Conservation (phyloP, 2,888 invertebrate species). For the Horisme vitalbata region DNA sequence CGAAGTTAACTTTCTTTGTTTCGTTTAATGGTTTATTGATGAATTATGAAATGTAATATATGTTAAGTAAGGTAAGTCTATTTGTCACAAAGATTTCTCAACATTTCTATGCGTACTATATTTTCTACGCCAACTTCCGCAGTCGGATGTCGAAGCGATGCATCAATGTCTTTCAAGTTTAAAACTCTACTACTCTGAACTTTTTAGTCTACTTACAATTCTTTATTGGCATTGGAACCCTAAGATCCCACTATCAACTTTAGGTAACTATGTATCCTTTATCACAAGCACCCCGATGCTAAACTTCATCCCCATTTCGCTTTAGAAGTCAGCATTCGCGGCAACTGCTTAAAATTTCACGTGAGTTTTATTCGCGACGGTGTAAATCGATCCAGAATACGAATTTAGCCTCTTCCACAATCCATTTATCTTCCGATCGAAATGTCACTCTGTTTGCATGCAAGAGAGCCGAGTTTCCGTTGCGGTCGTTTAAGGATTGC, state of each 20-base stretch:
- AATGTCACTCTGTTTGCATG: slow-evolving; percentile 34
- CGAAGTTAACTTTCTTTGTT: slow-evolving; percentile 24
- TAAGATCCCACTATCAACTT: slow-evolving; percentile 1
- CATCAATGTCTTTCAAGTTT: slow-evolving; percentile 20
- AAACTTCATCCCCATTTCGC: slow-evolving; percentile 16
- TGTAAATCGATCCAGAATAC: slow-evolving; percentile 46
- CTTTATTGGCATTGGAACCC: neutral
- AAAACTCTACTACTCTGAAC: neutral
- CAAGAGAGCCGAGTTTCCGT: slow-evolving; percentile 33
- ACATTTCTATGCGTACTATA: neutral
- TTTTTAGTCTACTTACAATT: neutral
- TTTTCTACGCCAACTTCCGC: slow-evolving; percentile 5
- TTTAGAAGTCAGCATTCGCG: slow-evolving; percentile 26
- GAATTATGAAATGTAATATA: no score
- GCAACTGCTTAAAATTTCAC: slow-evolving; percentile 47
- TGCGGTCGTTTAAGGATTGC: slow-evolving; percentile 43
- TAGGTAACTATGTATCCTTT: neutral
- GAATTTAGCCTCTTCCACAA: slow-evolving; percentile 35
- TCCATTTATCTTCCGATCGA: slow-evolving; percentile 25
- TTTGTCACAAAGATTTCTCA: no score
- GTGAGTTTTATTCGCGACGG: slow-evolving; percentile 46
- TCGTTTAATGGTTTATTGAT: slow-evolving; percentile 12
- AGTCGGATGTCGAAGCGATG: slow-evolving; percentile 20
- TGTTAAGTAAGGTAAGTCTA: no score
- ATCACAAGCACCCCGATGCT: neutral